Evolutionary conservation across 35 echinoderm and acorn worm species (phyloP), one percentile per base, ranked within the genome.

Genomic region (Chiridota heheva): DNA sequence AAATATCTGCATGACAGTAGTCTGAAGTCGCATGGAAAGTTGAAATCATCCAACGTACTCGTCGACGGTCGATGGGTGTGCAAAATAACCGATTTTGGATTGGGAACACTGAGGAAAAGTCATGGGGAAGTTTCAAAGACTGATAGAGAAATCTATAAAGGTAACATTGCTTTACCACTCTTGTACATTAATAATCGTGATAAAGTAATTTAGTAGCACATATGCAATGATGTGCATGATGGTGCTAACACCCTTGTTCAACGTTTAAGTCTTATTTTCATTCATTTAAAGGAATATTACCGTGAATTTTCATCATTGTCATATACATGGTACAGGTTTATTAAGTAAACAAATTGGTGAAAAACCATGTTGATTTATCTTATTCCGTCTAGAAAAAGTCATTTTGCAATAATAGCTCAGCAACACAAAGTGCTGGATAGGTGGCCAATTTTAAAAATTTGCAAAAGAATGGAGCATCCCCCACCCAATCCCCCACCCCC

Each of bases 61-160:
- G 72, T 87, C 13, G 84, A 87, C 73, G 73, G 84, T 1, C 84
- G 73, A 5, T 87, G 71, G 71, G 61, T 70, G 0, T 76, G 71
- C 31, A 87, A 87, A 39, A 36, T 87, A 7, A 69, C 73, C 13
- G 84, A 87, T 27, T 87, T 53, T 33, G 84, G 84, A 1, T 58
- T 87, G 17, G 25, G 53, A 32, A 62, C 77, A 59, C 58, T 87
- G 17, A 25, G 53, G 30, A 62, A 87, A 59, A 78, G 77, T 13
- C 63, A 41, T 56, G 58, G 34, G 0, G 55, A 88, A 0, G 59
- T 66, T 3, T 80, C 87, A 5, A 81, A 76, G 48, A 80, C 77
- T 32, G 90, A 88, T 36, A 62, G 75, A 26, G 90, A 86, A 32
- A 81, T 76, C 45, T 93, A 63, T 57, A 70, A 88, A 78, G 76